phyloP scores from a whole-genome alignment of 1,140 invertebrate species.

The Heliconius melpomene region DNA sequence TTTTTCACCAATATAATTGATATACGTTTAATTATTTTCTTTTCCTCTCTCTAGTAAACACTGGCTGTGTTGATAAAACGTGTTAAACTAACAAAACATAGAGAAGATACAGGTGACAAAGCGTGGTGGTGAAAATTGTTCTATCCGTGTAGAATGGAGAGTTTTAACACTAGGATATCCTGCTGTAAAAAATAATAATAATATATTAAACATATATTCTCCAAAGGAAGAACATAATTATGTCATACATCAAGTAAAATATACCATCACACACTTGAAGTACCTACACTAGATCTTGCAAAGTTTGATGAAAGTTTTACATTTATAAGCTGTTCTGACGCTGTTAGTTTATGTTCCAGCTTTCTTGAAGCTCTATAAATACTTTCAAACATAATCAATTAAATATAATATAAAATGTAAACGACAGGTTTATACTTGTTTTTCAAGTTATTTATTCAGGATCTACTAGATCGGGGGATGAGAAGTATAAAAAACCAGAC shows the following conservation, averaged over 20 bases:
- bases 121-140: too few relatives aligned
- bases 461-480: not conserved
- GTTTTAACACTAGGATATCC: too few relatives aligned
- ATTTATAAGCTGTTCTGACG: slow-evolving; percentile 17
- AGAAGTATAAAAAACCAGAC: not conserved
- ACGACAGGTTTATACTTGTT: not conserved
- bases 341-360: not conserved
- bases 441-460: not conserved
- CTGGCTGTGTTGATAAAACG: too few relatives aligned
- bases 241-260: not conserved
- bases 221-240: too few relatives aligned
- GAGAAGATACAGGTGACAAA: too few relatives aligned
- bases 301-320: slow-evolving; percentile 22
- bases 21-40: too few relatives aligned
- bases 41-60: too few relatives aligned
- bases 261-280: not conserved
- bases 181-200: too few relatives aligned
- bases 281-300: not conserved
- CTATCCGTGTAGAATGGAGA: too few relatives aligned
- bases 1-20: too few relatives aligned
- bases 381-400: not conserved
- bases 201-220: too few relatives aligned
- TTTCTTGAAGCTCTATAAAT: slow-evolving; percentile 4
- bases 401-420: not conserved
- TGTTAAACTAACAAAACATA: too few relatives aligned